These are phyloP conservation scores for Myotis vivesi DNA, from an alignment of 2,797 vertebrate genomes.

Conservation along the genomic window DNA sequence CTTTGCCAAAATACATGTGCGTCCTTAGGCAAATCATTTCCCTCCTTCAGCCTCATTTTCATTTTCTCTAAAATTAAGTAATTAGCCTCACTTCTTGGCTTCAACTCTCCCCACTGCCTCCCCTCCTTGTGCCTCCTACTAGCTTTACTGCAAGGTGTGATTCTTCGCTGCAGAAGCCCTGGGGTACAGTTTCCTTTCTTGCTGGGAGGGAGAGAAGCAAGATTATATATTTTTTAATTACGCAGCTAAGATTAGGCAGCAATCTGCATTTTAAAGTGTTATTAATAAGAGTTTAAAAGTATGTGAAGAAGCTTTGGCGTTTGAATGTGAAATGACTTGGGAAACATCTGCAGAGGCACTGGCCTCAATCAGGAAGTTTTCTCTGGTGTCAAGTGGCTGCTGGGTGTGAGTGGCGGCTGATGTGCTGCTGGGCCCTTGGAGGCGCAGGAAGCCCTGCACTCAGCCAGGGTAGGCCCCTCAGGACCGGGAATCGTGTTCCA, in stretches of 20 bases:
- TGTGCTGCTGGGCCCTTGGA: background rate
- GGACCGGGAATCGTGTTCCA: accelerated
- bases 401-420: background rate
- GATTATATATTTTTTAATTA: constrained; percentile 83
- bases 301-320: constrained; percentile 78
- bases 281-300: constrained; percentile 85
- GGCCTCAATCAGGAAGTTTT: constrained; percentile 70
- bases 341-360: constrained; percentile 78
- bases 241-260: constrained; percentile 84
- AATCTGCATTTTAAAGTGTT: constrained; percentile 85
- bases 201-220: constrained; percentile 77
- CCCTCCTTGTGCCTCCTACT: constrained; percentile 28
- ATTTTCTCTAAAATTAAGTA: constrained; percentile 19
- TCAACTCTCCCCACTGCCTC: background rate
- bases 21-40: background rate
- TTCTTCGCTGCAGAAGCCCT: constrained; percentile 79
- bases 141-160: constrained; percentile 72
- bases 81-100: constrained; percentile 13
- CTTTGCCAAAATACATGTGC: background rate
- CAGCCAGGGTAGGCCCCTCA: background rate
- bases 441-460: background rate
- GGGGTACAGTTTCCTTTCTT: constrained; percentile 80
- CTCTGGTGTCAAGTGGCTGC: constrained; percentile 54
- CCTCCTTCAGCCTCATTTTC: background rate
- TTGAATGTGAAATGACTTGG: constrained; percentile 82